Evolutionary conservation across 2,797 vertebrate species (phyloP).

Genomic region (Anguilla marmorata): DNA sequence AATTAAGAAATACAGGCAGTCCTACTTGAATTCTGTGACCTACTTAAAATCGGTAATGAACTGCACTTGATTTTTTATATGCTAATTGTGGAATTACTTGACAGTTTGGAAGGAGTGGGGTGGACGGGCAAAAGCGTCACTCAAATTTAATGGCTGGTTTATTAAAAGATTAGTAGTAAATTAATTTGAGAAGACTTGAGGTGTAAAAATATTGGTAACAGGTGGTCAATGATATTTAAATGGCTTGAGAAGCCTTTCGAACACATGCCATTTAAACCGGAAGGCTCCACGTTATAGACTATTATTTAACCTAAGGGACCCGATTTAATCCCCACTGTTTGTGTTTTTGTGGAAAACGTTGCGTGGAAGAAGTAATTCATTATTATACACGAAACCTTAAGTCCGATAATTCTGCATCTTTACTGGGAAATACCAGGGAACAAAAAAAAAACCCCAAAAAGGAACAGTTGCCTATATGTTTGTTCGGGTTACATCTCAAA

Average conservation of each 20-base stretch:
- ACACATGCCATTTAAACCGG: conserved; percentile 24
- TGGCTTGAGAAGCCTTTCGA: conserved; percentile 27
- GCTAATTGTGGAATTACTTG: conserved; percentile 72
- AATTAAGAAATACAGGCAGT: conserved; percentile 67
- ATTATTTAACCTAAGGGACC: conserved; percentile 17
- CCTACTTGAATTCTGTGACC: conserved; percentile 61
- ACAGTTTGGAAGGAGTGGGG: conserved; percentile 53
- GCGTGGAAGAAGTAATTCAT: neutral
- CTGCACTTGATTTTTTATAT: conserved; percentile 74
- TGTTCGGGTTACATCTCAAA: neutral
- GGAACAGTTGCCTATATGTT: neutral
- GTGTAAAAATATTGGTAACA: conserved; percentile 66
- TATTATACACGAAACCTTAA: neutral
- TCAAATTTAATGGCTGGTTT: conserved; percentile 47
- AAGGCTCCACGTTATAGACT: neutral
- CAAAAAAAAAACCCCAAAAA: neutral
- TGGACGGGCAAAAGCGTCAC: conserved; percentile 49
- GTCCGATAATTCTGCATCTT: neutral
- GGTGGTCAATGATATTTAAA: conserved; percentile 59
- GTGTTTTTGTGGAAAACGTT: neutral
- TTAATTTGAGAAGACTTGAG: conserved; percentile 68
- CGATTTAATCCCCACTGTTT: neutral
- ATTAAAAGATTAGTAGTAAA: conserved; percentile 70
- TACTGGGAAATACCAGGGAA: neutral
- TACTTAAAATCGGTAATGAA: conserved; percentile 69